These are phyloP conservation scores for Pholis gunnellus DNA, from an alignment of 2,113 vertebrate genomes.

Conservation along the genomic window DNA sequence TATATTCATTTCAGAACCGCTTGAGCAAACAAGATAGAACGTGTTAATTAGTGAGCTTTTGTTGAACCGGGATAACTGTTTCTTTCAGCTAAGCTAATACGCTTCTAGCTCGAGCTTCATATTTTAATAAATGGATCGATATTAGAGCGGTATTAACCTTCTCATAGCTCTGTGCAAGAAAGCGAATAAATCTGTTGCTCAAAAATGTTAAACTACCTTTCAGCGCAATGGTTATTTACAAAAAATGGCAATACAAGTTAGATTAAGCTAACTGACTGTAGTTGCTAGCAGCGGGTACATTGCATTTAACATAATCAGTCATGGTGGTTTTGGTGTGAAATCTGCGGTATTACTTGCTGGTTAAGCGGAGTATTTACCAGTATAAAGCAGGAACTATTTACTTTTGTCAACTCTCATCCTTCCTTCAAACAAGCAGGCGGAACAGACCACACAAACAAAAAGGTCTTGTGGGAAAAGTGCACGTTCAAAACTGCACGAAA, in stretches of 20 bases:
- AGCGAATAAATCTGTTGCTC: neutral
- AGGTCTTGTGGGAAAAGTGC: slow-evolving; percentile 11
- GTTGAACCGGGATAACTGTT: neutral
- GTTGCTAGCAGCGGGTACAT: neutral
- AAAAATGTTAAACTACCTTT: neutral
- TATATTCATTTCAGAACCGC: neutral
- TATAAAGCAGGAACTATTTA: neutral
- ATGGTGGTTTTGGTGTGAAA: neutral
- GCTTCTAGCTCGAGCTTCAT: neutral
- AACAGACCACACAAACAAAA: neutral
- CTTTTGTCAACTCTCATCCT: slow-evolving; percentile 2
- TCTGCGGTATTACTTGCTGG: neutral
- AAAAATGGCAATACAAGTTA: neutral
- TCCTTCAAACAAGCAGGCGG: slow-evolving; percentile 9
- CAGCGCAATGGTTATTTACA: neutral
- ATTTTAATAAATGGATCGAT: neutral
- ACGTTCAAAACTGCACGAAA: neutral
- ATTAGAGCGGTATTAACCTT: neutral
- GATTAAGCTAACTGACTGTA: neutral
- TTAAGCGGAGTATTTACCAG: neutral
- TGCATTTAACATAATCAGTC: neutral
- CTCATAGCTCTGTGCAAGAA: neutral
- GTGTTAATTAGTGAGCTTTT: neutral
- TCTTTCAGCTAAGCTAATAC: neutral
- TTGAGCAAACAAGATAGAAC: neutral